A percentile compares a stretch with the other conserved stretches of the same genome.
phyloP scores from a whole-genome alignment of 2,888 invertebrate genomes.

The Campoplex nolae region DNA sequence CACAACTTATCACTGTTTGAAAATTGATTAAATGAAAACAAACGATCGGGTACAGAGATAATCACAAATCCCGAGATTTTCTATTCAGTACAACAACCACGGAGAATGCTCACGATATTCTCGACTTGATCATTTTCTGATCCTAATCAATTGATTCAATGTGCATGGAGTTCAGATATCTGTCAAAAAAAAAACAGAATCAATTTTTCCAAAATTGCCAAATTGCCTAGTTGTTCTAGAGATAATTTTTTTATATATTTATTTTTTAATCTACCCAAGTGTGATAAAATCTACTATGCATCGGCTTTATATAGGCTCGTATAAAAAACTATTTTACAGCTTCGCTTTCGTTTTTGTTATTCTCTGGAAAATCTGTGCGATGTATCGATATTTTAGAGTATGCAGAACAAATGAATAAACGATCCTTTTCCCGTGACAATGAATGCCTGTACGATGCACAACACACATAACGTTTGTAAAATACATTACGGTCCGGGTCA shows the following conservation, averaged over 20 bases:
- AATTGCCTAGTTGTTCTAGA: no score
- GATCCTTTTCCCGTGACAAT: slow-evolving; percentile 28
- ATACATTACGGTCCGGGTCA: slow-evolving; percentile 51
- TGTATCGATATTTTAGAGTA: neutral
- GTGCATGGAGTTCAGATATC: neutral
- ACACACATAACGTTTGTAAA: slow-evolving; percentile 28
- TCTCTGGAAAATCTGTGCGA: neutral
- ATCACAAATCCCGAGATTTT: slow-evolving; percentile 33
- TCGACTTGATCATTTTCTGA: neutral
- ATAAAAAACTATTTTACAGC: neutral
- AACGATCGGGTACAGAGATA: slow-evolving; percentile 4
- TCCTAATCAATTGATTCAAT: no score
- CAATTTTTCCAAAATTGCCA: neutral
- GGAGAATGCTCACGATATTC: neutral
- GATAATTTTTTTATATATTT: neutral
- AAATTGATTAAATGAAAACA: slow-evolving; percentile 8
- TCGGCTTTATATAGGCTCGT: neutral
- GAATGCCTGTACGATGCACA: slow-evolving; percentile 15
- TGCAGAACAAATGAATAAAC: slow-evolving; percentile 3
- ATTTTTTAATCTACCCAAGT: neutral
- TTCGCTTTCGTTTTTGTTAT: neutral
- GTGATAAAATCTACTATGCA: neutral
- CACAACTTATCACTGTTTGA: slow-evolving; percentile 50
- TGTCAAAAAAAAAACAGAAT: neutral
- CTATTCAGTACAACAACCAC: neutral